Percentiles rank a stretch among this genome's conserved stretches.
These are phyloP conservation scores for Gambusia affinis DNA, from an alignment of 2,113 vertebrate species.

Conservation along the genomic window DNA sequence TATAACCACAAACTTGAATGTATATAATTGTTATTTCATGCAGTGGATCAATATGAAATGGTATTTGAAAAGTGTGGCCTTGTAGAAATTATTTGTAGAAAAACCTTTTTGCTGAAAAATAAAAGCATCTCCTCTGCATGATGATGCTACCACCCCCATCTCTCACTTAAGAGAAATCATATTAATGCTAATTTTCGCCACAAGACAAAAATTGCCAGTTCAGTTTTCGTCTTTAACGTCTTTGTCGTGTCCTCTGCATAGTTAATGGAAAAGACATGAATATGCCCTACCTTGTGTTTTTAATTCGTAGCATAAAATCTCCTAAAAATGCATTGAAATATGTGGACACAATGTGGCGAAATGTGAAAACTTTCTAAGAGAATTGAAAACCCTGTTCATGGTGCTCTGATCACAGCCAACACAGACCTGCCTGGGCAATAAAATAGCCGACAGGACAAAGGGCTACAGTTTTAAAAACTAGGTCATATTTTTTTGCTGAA, in stretches of 20 bases:
- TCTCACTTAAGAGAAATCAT: neutral
- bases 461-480: conserved; percentile 11
- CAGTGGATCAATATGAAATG: neutral
- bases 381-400: no score
- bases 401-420: neutral
- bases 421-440: neutral
- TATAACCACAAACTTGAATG: neutral
- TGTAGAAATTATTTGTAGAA: neutral
- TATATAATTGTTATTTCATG: neutral
- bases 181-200: neutral
- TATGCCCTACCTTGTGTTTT: neutral
- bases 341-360: no score
- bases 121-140: no score
- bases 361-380: no score
- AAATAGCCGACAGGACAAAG: neutral
- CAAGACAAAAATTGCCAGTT: neutral
- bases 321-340: no score
- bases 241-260: no score
- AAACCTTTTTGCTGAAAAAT: no score
- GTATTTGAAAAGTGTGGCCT: neutral
- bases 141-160: neutral
- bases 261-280: no score
- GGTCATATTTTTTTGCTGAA: neutral
- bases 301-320: no score
- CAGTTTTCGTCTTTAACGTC: neutral